Evolutionary conservation across 2,888 invertebrate genomes (phyloP), one percentile per base, ranked within the genome.

Genomic region (Dicyrtomina minuta): DNA sequence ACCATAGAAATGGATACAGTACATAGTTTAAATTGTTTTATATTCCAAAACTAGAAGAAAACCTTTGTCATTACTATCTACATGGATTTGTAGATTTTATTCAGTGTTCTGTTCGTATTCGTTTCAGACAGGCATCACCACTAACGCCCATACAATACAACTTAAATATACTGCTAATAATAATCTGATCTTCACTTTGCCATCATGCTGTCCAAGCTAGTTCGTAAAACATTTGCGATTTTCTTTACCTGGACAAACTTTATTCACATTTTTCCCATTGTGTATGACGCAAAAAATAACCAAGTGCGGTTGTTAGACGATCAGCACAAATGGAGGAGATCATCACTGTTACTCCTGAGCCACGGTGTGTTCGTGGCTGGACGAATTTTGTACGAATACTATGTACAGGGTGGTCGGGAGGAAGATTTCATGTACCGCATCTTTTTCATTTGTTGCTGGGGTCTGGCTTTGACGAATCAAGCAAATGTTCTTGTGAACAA

Each of bases 201-300:
- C n/a, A n/a, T n/a, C n/a, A 33, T 33, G 33, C 33, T 33, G 33
- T 33, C 55, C n/a, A 22, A 26, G 24, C 4, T 22, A 24, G 55
- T 55, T 2, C 55, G 12, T 24, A 22, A 26, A 24, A 26, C 27
- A 1, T 26, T 55, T 12, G 5, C 24, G 4, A 12, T 22, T 10
- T 55, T 24, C 24, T 55, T 55, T 26, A 22, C 15, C 15, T 55
- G 55, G 55, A 24, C 55, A n/a, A 55, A 55, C 24, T 26, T 26
- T 12, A 22, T 55, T 26, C 55, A 55, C 26, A 55, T 55, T 26
- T 55, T 26, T n/a, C 55, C 55, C 4, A 24, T 26, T 27, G 26
- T 24, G 13, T 55, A 55, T 12, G 27, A 55, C 13, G 15, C 4
- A 2, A n/a, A 26, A 12, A n/a, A 55, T 2, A 26, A 27, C 6